Evolutionary conservation across 2,797 vertebrate species (phyloP).

Genomic region (Danio kyathit): DNA sequence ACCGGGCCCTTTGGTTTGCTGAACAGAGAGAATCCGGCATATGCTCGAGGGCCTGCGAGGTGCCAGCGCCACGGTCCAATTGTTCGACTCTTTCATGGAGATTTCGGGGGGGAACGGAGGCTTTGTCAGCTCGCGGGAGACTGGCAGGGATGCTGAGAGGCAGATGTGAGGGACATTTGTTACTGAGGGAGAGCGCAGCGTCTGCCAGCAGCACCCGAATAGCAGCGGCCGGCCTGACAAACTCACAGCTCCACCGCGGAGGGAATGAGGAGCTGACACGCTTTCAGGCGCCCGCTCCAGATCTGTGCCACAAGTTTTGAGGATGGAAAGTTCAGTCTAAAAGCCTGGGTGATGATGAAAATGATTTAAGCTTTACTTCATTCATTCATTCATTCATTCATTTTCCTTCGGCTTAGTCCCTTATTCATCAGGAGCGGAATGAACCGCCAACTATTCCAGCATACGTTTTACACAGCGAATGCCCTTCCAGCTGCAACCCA

Average conservation of each 20-base stretch:
- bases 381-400: too few relatives aligned
- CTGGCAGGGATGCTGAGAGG: conserved; percentile 72
- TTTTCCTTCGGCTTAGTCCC: too few relatives aligned
- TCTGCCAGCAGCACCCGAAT: conserved; percentile 53
- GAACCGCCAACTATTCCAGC: too few relatives aligned
- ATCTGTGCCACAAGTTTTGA: neutral
- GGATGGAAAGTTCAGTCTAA: too few relatives aligned
- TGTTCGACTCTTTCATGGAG: conserved; percentile 81
- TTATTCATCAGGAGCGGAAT: too few relatives aligned
- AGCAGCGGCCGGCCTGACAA: conserved; percentile 41
- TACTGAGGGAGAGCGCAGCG: conserved; percentile 33
- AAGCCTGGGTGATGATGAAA: neutral
- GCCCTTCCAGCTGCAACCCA: too few relatives aligned
- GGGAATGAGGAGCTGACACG: conserved; percentile 45
- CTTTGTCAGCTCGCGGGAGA: conserved; percentile 82
- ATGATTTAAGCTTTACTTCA: too few relatives aligned
- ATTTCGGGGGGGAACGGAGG: conserved; percentile 71
- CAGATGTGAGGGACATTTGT: conserved; percentile 85
- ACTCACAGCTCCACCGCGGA: conserved; percentile 17
- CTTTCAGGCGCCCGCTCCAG: conserved; percentile 36
- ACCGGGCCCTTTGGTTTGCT: conserved; percentile 77
- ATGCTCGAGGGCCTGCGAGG: conserved; percentile 77
- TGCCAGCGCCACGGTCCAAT: conserved; percentile 82
- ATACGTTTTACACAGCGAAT: too few relatives aligned
- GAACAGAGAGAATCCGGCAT: conserved; percentile 82